A percentile compares a stretch with the other conserved stretches of the same genome.
These are phyloP conservation scores for Oxyruncus cristatus DNA, from an alignment of 2,113 vertebrate species.

Conservation along the genomic window DNA sequence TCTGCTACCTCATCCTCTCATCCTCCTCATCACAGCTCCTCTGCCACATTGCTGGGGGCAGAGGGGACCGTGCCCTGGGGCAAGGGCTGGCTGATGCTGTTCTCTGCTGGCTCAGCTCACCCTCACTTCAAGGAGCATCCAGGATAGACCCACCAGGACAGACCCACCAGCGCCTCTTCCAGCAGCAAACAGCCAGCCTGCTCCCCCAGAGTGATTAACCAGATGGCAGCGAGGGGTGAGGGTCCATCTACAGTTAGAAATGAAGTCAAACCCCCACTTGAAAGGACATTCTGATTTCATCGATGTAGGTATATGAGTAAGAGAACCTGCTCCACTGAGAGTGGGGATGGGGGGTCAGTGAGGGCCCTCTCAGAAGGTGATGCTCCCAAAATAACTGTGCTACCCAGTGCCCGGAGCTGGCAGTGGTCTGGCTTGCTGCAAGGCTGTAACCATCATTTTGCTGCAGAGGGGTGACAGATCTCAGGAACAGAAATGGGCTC, in stretches of 20 bases:
- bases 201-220: neutral
- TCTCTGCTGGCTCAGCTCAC: neutral
- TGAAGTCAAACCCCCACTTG: neutral
- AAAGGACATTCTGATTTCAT: neutral
- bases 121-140: neutral
- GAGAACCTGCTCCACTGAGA: neutral
- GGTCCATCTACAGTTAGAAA: neutral
- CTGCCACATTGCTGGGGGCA: neutral
- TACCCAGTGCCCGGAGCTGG: rapidly evolving
- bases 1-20: neutral
- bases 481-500: neutral
- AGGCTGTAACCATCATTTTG: neutral
- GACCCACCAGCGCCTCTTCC: rapidly evolving
- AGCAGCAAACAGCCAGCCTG: neutral
- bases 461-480: neutral
- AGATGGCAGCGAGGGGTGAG: rapidly evolving
- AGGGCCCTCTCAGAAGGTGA: neutral
- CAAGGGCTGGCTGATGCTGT: neutral
- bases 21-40: neutral
- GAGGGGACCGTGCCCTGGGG: neutral
- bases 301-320: neutral
- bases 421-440: neutral
- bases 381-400: neutral
- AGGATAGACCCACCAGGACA: neutral
- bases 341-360: rapidly evolving